These are phyloP conservation scores for Apis dorsata DNA, from an alignment of 1,140 invertebrate genomes.

Conservation along the genomic window DNA sequence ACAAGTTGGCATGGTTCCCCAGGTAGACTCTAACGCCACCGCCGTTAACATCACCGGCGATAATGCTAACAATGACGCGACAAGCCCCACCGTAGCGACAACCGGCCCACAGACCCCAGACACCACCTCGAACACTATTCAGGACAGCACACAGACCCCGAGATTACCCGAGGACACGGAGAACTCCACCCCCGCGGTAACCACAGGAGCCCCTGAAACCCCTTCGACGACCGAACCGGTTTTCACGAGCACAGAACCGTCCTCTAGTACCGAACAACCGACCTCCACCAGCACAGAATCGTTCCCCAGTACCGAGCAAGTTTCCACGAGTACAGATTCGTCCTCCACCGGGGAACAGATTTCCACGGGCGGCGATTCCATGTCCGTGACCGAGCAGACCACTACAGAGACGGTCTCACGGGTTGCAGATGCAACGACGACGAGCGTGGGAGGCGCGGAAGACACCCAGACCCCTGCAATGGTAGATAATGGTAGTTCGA, in stretches of 20 bases:
- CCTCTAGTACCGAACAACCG: constrained; percentile 35
- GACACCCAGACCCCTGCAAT: not conserved
- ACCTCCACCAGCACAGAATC: not conserved
- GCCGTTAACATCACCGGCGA: constrained; percentile 68
- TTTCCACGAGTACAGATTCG: constrained; percentile 36
- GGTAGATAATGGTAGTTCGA: not conserved
- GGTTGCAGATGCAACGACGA: constrained; percentile 14
- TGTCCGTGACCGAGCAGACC: not conserved
- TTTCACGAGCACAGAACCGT: constrained; percentile 13
- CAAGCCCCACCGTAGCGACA: constrained; percentile 59
- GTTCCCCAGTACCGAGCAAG: constrained; percentile 7
- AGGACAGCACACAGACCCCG: constrained; percentile 57
- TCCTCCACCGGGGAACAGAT: not conserved
- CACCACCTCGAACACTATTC: constrained; percentile 49
- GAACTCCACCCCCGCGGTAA: constrained; percentile 34
- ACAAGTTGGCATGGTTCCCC: constrained; percentile 47
- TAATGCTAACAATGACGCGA: constrained; percentile 70
- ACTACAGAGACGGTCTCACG: constrained; percentile 20
- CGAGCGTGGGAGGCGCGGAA: not conserved
- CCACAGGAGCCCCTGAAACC: constrained; percentile 34
- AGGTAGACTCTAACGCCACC: constrained; percentile 73
- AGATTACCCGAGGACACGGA: constrained; percentile 43
- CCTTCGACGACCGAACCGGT: constrained; percentile 27
- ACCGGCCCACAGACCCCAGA: constrained; percentile 61
- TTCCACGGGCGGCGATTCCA: not conserved